Percentiles rank a stretch among this genome's conserved stretches.
Evolutionary conservation across 2,888 invertebrate species (phyloP).

Genomic region (Torymus auratus): DNA sequence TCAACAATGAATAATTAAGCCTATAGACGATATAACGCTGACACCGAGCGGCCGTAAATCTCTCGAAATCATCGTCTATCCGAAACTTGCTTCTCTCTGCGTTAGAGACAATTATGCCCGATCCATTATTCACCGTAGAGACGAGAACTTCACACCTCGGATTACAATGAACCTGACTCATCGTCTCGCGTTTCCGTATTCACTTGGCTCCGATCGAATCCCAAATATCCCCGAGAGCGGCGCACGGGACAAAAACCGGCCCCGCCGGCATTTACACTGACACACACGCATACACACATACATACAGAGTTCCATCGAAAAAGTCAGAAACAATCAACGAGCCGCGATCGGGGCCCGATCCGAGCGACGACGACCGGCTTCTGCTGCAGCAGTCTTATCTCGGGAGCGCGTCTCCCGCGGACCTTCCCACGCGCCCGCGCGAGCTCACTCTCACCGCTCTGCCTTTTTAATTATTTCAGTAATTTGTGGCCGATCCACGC

Average conservation of each 20-base stretch:
- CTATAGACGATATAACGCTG: no score
- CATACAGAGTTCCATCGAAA: constrained; percentile 44
- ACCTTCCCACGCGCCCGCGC: constrained; percentile 63
- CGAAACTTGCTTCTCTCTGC: no score
- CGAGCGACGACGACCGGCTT: constrained; percentile 8
- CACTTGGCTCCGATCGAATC: no score
- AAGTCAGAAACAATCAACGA: constrained; percentile 52
- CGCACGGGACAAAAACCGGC: background rate
- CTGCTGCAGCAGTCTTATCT: constrained; percentile 37
- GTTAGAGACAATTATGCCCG: no score
- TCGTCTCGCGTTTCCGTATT: background rate
- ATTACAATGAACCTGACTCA: background rate
- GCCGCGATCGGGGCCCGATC: constrained; percentile 50
- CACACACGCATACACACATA: constrained; percentile 1
- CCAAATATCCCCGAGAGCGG: no score
- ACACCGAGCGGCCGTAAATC: no score
- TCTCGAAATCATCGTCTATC: no score
- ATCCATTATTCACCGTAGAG: no score
- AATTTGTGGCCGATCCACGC: constrained; percentile 52
- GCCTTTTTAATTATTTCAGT: constrained; percentile 58
- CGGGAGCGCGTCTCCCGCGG: constrained; percentile 48
- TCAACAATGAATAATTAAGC: no score
- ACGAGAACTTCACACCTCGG: no score
- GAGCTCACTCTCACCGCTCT: constrained; percentile 25
- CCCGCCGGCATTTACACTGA: constrained; percentile 5